Evolutionary conservation across 2,888 invertebrate genomes (phyloP), one percentile per base, ranked within the genome.

Genomic region (Brenthis ino): DNA sequence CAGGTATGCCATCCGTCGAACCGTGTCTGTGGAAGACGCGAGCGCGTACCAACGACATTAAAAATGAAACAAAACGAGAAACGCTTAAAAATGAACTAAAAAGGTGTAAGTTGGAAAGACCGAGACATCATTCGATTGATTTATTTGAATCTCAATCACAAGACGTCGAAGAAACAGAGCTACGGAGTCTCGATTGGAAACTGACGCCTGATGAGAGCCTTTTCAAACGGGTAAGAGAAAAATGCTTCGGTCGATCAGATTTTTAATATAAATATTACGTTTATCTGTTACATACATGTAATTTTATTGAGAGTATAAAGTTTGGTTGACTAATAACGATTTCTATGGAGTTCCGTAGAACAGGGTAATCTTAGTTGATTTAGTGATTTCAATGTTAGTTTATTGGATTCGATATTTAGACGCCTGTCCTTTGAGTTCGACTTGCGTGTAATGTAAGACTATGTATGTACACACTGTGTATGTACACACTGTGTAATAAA

Each of bases 121-220:
- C 82, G 2, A 80, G 81, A 13, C 87, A 84, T 56, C 80, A 79
- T 70, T 92, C 91, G n/a, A 80, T 85, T 69, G 91, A 93, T 74
- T 68, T 93, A 20, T 92, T 93, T 71, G 91, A 89, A 51, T 88
- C 91, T 1, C 87, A 88, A 71, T 87, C 89, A 24, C 88, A 87
- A 67, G 89, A 89, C 8, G 72, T 78, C 4, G 86, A 86, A 5
- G 87, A 87, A 24, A 69, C 72, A 4, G 83, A 84, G 55, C 71
- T 79, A 2, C 84, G 76, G 55, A 76, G 79, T 66, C 74, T 84
- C 43, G 83, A 88, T 70, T 88, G 89, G 88, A 88, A 85, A 72
- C 75, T 88, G 43, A 87, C 86, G 47, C 88, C 88, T 6, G 85
- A 88, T 58, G 85, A 89, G 65, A 86, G 81, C 74, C 83, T 89